phyloP scores from a whole-genome alignment of 2,113 vertebrate genomes.

The Syngnathus scovelli region DNA sequence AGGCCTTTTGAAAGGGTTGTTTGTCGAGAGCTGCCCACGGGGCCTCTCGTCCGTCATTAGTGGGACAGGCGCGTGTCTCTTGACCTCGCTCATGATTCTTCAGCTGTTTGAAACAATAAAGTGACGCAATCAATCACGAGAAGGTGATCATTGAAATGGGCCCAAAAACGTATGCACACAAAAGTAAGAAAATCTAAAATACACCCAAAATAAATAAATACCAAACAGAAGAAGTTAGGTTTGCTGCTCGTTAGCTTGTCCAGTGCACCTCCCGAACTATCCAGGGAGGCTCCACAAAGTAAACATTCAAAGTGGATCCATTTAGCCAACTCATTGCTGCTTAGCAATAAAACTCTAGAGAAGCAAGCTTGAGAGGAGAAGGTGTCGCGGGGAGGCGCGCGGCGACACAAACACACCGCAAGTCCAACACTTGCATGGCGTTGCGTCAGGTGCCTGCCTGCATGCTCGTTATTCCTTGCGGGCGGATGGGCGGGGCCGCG shows the following conservation, averaged over 20 bases:
- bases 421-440: constrained; percentile 65
- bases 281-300: neutral
- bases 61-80: constrained; percentile 26
- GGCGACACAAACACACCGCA: constrained; percentile 46
- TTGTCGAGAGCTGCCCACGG: constrained; percentile 37
- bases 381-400: constrained; percentile 32
- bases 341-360: constrained; percentile 14
- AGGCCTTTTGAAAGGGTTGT: constrained; percentile 37
- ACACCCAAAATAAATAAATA: no score
- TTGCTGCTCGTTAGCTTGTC: neutral
- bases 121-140: neutral
- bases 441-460: constrained; percentile 73
- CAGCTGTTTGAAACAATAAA: neutral
- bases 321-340: neutral
- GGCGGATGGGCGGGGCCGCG: constrained; percentile 33
- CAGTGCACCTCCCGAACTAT: neutral
- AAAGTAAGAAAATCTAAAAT: no score
- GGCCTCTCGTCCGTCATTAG: constrained; percentile 56
- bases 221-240: no score
- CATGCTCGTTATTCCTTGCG: constrained; percentile 52
- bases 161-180: no score
- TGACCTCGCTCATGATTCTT: constrained; percentile 16
- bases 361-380: constrained; percentile 10
- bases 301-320: neutral
- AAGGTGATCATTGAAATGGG: neutral